These are phyloP conservation scores for Dermolepida albohirtum DNA, from an alignment of 2,888 invertebrate species.

Conservation along the genomic window DNA sequence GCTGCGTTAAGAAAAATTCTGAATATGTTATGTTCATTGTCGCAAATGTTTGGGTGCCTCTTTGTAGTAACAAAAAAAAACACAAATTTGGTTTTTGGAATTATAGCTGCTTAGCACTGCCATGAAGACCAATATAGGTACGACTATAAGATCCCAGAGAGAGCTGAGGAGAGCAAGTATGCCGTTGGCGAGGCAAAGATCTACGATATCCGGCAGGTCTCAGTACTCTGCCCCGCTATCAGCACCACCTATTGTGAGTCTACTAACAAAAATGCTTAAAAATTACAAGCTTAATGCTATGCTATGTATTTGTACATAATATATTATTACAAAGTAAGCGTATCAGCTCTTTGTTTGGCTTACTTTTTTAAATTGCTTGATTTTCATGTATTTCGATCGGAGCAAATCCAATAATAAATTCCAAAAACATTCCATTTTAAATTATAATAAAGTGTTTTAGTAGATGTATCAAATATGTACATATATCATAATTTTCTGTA, in stretches of 20 bases:
- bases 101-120: slow-evolving; percentile 80
- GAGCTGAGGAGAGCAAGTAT: slow-evolving; percentile 57
- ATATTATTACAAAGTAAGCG: too few species aligned
- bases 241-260: slow-evolving; percentile 64
- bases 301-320: not conserved
- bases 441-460: slow-evolving; percentile 7
- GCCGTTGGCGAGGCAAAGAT: slow-evolving; percentile 66
- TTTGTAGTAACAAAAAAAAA: slow-evolving; percentile 25
- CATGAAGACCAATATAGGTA: slow-evolving; percentile 80
- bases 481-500: slow-evolving; percentile 17
- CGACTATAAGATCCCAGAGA: slow-evolving; percentile 62
- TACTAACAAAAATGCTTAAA: slow-evolving; percentile 41
- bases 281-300: slow-evolving; percentile 34
- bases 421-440: not conserved
- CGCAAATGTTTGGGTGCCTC: slow-evolving; percentile 20
- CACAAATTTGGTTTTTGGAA: slow-evolving; percentile 39
- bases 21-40: not conserved
- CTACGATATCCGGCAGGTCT: slow-evolving; percentile 62
- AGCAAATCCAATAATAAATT: too few species aligned
- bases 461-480: slow-evolving; percentile 6
- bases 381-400: too few species aligned
- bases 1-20: not conserved
- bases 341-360: too few species aligned
- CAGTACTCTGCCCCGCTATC: slow-evolving; percentile 65
- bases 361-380: too few species aligned